These are phyloP conservation scores for Gavia stellata DNA, from an alignment of 2,113 vertebrate species.

Conservation along the genomic window DNA sequence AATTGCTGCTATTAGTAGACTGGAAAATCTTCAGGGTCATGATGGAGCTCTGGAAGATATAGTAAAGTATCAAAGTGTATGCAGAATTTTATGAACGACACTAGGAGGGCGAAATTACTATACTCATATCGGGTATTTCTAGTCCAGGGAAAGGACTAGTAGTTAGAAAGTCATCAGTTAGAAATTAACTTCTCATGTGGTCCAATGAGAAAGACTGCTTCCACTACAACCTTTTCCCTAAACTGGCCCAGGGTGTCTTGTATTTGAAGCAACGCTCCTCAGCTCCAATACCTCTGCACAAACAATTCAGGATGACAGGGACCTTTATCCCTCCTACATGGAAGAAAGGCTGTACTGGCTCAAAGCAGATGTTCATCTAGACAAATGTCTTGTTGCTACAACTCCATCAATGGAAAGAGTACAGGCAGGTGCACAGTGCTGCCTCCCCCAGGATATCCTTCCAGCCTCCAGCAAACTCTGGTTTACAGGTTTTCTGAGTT, in stretches of 20 bases:
- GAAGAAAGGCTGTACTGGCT: neutral
- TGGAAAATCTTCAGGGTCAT: neutral
- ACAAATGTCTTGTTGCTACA: neutral
- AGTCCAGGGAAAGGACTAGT: neutral
- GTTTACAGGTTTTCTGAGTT: neutral
- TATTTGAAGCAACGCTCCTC: neutral
- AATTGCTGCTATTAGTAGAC: neutral
- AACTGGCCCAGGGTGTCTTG: neutral
- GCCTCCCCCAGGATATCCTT: neutral
- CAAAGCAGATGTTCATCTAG: neutral
- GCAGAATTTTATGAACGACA: neutral
- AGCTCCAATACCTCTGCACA: neutral
- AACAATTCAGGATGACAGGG: neutral
- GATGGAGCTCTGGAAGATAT: neutral
- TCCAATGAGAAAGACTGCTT: neutral
- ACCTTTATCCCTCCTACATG: neutral
- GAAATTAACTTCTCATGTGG: neutral
- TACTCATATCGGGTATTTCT: neutral
- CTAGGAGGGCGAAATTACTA: neutral
- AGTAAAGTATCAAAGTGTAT: neutral
- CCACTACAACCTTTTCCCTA: neutral
- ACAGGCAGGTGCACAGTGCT: neutral
- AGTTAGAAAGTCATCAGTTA: neutral
- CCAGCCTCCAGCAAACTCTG: neutral
- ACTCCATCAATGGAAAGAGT: neutral